Evolutionary conservation across 2,797 vertebrate genomes (phyloP).

Genomic region (Momotus momota): DNA sequence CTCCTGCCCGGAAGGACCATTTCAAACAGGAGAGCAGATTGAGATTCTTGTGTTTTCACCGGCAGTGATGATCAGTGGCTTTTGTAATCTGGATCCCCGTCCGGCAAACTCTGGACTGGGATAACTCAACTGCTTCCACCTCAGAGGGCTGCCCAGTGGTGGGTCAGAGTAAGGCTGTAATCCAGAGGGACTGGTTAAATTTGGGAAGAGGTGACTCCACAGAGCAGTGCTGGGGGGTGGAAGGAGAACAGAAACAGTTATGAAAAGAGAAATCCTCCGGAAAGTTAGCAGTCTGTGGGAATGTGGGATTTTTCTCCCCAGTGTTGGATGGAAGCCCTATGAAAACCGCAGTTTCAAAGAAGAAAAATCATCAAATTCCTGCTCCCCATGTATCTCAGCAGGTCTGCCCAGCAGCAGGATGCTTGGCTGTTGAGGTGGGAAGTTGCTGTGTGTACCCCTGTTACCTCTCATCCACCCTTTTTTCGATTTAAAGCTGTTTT

Average conservation of each 20-base stretch:
- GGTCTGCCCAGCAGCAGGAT: constrained; percentile 23
- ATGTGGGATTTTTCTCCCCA: background rate
- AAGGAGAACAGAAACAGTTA: background rate
- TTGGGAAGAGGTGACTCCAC: background rate
- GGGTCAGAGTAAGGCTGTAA: background rate
- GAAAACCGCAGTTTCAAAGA: background rate
- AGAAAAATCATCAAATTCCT: constrained; percentile 30
- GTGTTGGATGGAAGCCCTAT: background rate
- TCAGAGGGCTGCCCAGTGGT: background rate
- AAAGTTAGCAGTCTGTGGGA: background rate
- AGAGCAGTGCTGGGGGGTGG: background rate
- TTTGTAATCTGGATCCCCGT: background rate
- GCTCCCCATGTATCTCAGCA: background rate
- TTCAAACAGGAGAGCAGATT: background rate
- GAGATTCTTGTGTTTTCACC: background rate
- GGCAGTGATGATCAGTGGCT: background rate
- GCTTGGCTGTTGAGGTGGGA: background rate
- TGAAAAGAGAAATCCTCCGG: background rate
- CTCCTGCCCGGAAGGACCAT: background rate
- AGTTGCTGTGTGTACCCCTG: background rate
- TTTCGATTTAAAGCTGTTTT: background rate
- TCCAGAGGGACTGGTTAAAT: background rate
- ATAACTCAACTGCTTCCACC: background rate
- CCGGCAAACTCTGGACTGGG: background rate
- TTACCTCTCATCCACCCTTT: background rate